Evolutionary conservation across 2,113 vertebrate species (phyloP), one percentile per base, ranked within the genome.

Genomic region (Oncorhynchus gorbuscha): DNA sequence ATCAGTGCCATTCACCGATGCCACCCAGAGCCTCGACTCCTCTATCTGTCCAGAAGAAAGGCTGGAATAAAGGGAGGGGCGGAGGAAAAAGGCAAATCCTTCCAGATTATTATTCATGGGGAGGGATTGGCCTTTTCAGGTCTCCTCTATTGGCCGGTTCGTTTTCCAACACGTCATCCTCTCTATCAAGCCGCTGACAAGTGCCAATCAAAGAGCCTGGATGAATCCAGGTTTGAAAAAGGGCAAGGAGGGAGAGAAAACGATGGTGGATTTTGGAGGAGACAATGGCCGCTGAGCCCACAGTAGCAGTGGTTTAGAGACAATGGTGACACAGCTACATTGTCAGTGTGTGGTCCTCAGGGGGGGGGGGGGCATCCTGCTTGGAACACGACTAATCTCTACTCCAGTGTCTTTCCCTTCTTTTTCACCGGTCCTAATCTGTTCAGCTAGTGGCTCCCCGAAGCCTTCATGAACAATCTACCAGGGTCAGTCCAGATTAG

Each of bases 271-370:
- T 93, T 93, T 91, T 64, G 3, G 3, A 61, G 4, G 6, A 59
- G 82, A 94, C 93, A 93, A 93, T 90, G 76, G 81, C 76, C 74
- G 70, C 78, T 22, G 81, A 90, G 83, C 87, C 89, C 78, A 86
- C 83, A 79, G 86, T 71, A 74, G 78, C 74, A 76, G 84, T 83
- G 87, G 76, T 85, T 87, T 79, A 87, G 74, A 89, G 83, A 98
- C 96, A 98, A 97, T 95, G 85, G 89, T 85, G 92, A 89, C 89
- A 94, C 87, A 92, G 92, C 89, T 88, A 87, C 92, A 87, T 91
- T 95, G 93, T 93, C 95, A 96, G 96, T 98, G 97, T 99, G 97
- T 98, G 97, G 97, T 98, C 97, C 90, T 77, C 58, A 55, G 73
- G 73, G 73, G 76, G 7, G 64, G 72, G 92, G 73, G 92, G 88